phyloP scores from a whole-genome alignment of 2,113 vertebrate species.

The Pelecanoides urinatrix region DNA sequence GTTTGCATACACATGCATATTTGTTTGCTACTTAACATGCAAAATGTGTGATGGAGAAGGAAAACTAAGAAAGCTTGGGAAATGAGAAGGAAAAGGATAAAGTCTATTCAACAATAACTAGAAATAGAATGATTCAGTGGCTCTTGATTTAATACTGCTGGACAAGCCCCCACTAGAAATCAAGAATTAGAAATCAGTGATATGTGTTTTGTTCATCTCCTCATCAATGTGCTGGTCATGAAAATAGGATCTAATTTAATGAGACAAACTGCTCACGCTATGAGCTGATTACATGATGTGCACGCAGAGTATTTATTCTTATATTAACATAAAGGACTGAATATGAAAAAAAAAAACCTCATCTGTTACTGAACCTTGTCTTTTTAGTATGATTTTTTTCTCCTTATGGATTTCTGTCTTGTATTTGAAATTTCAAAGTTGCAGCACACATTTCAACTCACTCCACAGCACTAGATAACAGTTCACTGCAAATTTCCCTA shows the following conservation, averaged over 20 bases:
- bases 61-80: not conserved
- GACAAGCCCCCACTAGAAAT: not conserved
- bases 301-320: not conserved
- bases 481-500: not conserved
- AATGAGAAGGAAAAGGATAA: not conserved
- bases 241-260: not conserved
- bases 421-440: not conserved
- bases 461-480: not conserved
- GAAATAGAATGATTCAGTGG: not conserved
- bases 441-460: not conserved
- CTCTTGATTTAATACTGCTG: constrained; percentile 7
- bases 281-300: not conserved
- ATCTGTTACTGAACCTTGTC: not conserved
- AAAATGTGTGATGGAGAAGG: not conserved
- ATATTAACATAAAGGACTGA: not conserved
- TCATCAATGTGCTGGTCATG: constrained; percentile 18
- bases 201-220: not conserved
- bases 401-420: not conserved
- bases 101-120: not conserved
- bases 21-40: not conserved
- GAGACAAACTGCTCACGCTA: not conserved
- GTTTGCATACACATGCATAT: not conserved
- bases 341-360: not conserved
- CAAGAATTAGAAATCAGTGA: constrained; percentile 14
- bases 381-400: not conserved